Evolutionary conservation across 2,888 invertebrate genomes (phyloP).

Genomic region (Hemithea aestivaria): DNA sequence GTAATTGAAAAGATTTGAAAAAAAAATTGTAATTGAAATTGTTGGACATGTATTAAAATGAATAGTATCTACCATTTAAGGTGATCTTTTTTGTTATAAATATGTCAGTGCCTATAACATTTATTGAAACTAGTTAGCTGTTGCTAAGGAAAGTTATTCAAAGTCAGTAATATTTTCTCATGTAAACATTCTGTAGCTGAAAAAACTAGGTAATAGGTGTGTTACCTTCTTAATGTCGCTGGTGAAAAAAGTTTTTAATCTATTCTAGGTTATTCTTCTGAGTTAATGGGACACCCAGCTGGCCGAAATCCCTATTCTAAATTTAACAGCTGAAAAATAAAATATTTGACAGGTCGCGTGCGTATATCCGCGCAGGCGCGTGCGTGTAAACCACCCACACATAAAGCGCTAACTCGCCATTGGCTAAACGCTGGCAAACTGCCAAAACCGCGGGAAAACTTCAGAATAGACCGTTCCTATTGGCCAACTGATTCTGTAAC

Average conservation of each 20-base stretch:
- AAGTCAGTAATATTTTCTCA: too few relatives aligned
- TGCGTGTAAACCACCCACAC: conserved; percentile 47
- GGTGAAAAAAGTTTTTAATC: neutral
- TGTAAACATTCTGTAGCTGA: too few relatives aligned
- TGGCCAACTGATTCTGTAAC: conserved; percentile 64
- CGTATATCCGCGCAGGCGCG: conserved; percentile 53
- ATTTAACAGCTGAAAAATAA: conserved; percentile 44
- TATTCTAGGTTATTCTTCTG: neutral
- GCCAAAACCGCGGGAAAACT: conserved; percentile 73
- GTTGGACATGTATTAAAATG: too few relatives aligned
- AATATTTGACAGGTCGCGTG: conserved; percentile 38
- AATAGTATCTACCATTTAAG: too few relatives aligned
- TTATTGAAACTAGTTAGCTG: too few relatives aligned
- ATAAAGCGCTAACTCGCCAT: conserved; percentile 55
- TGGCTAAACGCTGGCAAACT: conserved; percentile 61
- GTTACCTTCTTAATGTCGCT: neutral
- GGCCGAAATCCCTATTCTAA: conserved; percentile 37
- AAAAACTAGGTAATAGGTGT: too few relatives aligned
- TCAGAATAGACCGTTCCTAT: conserved; percentile 51
- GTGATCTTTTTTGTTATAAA: too few relatives aligned
- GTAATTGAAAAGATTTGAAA: too few relatives aligned
- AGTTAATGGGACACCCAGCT: conserved; percentile 28
- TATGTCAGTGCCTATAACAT: too few relatives aligned
- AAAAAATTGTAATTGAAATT: too few relatives aligned
- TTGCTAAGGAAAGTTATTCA: too few relatives aligned